Base-by-base conservation (phyloP, 2,113 vertebrate species). In the Guaruba guarouba region DNA sequence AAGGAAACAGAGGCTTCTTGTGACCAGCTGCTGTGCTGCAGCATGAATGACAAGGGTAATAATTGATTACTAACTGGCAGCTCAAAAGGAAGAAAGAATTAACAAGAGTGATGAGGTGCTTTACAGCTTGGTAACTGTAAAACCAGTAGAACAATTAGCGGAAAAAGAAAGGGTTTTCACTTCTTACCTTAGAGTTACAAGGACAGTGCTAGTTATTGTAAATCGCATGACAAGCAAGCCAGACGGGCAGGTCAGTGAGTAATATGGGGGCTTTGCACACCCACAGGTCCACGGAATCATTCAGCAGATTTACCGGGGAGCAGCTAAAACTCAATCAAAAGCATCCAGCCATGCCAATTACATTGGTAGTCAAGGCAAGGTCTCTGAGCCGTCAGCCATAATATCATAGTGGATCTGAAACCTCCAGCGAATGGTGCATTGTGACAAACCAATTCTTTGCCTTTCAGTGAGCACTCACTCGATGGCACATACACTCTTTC, bases 21-120 rank as follows among this genome's bases (percentile, higher is more conserved):
- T 98, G 98, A 98, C 98, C 98, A 98, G 98, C 98, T 98, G 98
- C 98, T 98, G 96, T 95, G 96, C 97, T 98, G 96, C 96, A 98
- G 98, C 97, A 96, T 97, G 98, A 98, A 98, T 98, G 98, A 99
- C 98, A 98, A 98, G 98, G 98, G 98, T 98, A 98, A 98, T 98
- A 98, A 99, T 98, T 98, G 98, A 99, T 99, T 98, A 98, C 95
- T 98, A 97, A 98, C 95, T 97, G 98, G 98, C 97, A 95, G 96
- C 97, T 98, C 98, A 97, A 96, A 96, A 97, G 97, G 97, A 97
- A 96, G 98, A 98, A 98, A 96, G 96, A 98, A 98, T 96, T 96
- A 95, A 95, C 96, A 97, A 94, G 93, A 64, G 94, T 55, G 80
- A 96, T 95, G 87, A 96, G 91, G 92, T 92, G 86, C 86, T 96